Evolutionary conservation across 1,140 invertebrate genomes (phyloP).

Genomic region (Drosophila mojavensis): DNA sequence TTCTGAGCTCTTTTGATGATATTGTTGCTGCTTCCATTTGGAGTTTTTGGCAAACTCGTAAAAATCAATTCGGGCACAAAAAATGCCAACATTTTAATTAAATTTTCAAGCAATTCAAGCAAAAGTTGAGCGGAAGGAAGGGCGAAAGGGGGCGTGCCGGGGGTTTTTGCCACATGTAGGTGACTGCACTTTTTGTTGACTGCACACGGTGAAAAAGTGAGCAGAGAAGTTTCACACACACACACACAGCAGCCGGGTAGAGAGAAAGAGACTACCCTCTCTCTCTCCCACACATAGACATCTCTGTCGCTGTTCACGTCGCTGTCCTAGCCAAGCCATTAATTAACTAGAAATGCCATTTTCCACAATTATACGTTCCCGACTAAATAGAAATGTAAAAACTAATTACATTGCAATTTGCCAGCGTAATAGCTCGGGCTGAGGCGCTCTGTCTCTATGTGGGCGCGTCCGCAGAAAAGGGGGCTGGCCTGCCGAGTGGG

Average conservation of each 20-base stretch:
- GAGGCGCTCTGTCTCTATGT: slow-evolving; percentile 42
- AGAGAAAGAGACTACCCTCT: not conserved
- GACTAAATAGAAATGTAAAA: slow-evolving; percentile 82
- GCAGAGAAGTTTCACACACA: slow-evolving; percentile 57
- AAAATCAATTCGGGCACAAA: slow-evolving; percentile 62
- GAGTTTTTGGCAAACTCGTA: slow-evolving; percentile 24
- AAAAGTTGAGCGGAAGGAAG: slow-evolving; percentile 49
- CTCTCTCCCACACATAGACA: not conserved
- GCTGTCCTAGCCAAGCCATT: slow-evolving; percentile 57
- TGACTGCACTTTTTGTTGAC: slow-evolving; percentile 55
- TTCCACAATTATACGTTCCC: slow-evolving; percentile 81
- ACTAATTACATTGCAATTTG: slow-evolving; percentile 83
- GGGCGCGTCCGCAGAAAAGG: slow-evolving; percentile 5
- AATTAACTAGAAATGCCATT: slow-evolving; percentile 82
- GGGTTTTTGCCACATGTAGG: slow-evolving; percentile 16
- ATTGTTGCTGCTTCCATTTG: slow-evolving; percentile 2
- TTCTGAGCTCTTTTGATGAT: slow-evolving; percentile 22
- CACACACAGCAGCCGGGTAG: not conserved
- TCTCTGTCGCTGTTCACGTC: not conserved
- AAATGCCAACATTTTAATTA: slow-evolving; percentile 78
- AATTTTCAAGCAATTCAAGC: slow-evolving; percentile 72
- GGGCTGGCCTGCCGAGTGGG: not conserved
- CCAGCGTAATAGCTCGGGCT: slow-evolving; percentile 72
- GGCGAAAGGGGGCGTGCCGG: not conserved
- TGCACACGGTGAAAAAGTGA: slow-evolving; percentile 54